Base-by-base conservation (phyloP, 2,888 invertebrate species). In the Nineta flava region DNA sequence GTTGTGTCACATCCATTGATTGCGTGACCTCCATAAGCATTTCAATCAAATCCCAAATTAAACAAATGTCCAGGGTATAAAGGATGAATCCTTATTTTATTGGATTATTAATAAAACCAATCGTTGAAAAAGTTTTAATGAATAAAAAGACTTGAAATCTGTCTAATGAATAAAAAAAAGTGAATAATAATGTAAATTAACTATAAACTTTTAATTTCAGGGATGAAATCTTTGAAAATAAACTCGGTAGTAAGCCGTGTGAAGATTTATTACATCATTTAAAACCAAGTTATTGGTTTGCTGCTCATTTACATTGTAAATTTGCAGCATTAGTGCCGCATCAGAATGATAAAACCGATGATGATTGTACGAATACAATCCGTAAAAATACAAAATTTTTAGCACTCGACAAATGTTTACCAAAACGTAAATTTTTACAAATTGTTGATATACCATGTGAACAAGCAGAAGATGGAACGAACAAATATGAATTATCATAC, bases 231-330 rank as follows among this genome's bases (percentile, higher is more conserved):
- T 79, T 86, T 53, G 72, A 72, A 6, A 81, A 86, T 53, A 71
- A 73, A 55, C 70, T 99, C n/a, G 99, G 99, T 12, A 95, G 90
- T 68, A 79, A 81, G 40, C 86, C 91, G 4, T 77, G 82, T 48
- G 82, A 84, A 67, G 87, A 91, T 54, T 67, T 99, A 32, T 67
- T 99, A n/a, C 71, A 79, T 50, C 65, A 72, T 35, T 64, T 97
- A 49, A 79, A 87, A 62, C 99, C 99, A 9, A 71, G 74, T 0
- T 90, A 87, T 68, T 99, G 97, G 96, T 99, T 99, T 70, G 74
- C 95, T 9, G 99, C 95, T 31, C 99, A 99, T 74, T 72, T 99
- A 55, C 99, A 99, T 68, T 90, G 90, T 58, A 90, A 93, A 69
- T 99, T 95, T 71, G 81, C 87, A 10, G 97, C 96, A 0, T 57